Evolutionary conservation across 2,888 invertebrate species (phyloP).

Genomic region (Drosophila villosipedis): DNA sequence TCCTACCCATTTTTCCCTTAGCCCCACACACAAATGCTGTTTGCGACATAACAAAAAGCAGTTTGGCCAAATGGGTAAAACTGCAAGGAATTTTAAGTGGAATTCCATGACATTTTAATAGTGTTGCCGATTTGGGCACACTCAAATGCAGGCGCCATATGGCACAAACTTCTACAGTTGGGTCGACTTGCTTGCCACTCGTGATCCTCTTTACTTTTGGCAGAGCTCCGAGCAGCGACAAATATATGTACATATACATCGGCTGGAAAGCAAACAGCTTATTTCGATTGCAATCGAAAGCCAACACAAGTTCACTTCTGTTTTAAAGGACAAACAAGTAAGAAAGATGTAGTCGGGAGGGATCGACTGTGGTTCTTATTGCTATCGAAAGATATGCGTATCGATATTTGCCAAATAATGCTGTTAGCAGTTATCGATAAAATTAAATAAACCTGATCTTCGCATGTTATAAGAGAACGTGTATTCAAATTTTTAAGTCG

Average conservation of each 20-base stretch:
- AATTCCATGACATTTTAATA: slow-evolving; percentile 80
- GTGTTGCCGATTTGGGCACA: slow-evolving; percentile 59
- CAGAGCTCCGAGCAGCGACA: background rate
- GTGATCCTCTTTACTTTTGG: too few relatives aligned
- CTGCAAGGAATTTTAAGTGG: slow-evolving; percentile 74
- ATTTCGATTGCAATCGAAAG: background rate
- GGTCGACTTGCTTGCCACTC: background rate
- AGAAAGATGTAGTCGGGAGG: too few relatives aligned
- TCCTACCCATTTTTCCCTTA: background rate
- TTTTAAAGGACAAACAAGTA: background rate
- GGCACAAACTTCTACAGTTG: background rate
- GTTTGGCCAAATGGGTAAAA: slow-evolving; percentile 62
- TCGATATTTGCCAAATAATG: background rate
- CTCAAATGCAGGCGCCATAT: slow-evolving; percentile 51
- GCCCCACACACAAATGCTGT: slow-evolving; percentile 22
- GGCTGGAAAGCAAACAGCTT: background rate
- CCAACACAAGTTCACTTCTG: background rate
- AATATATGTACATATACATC: background rate
- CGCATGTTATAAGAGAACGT: background rate
- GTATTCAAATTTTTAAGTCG: background rate
- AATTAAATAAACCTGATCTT: background rate
- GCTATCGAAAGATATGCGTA: background rate
- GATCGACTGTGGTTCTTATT: background rate
- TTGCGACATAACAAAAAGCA: slow-evolving; percentile 55
- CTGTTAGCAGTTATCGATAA: background rate